Conservation (phyloP, 2,113 vertebrate species). For the Heteronetta atricapilla region DNA sequence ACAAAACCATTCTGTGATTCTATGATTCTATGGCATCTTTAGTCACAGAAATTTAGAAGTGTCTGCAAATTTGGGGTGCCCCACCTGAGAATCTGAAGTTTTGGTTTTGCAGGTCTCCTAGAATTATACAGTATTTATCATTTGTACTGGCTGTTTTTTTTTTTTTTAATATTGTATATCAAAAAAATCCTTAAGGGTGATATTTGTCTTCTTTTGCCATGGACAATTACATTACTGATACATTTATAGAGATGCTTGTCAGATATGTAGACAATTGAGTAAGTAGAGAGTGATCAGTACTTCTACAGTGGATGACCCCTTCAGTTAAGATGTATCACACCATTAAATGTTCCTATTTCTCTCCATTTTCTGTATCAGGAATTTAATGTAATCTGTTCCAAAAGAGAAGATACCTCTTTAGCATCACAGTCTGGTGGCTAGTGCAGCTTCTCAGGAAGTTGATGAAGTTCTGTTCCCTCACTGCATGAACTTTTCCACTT, state of each 20-base stretch:
- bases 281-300: not conserved
- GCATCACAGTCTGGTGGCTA: not conserved
- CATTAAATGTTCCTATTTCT: not conserved
- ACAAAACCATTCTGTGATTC: too few relatives aligned
- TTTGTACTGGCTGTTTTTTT: not conserved
- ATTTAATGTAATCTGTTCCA: not conserved
- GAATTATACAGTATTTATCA: not conserved
- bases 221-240: not conserved
- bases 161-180: not conserved
- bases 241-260: not conserved
- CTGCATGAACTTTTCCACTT: not conserved
- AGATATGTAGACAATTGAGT: not conserved
- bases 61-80: not conserved
- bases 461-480: not conserved
- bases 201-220: not conserved
- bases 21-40: not conserved
- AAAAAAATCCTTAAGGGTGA: not conserved
- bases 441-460: not conserved
- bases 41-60: not conserved
- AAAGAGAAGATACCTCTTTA: not conserved
- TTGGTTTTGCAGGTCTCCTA: not conserved
- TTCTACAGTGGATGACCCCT: not conserved
- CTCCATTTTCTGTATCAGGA: not conserved
- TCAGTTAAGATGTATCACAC: not conserved
- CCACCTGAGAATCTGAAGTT: not conserved